Evolutionary conservation across 2,888 invertebrate genomes (phyloP), one percentile per base, ranked within the genome.

Genomic region (Helleia helle): DNA sequence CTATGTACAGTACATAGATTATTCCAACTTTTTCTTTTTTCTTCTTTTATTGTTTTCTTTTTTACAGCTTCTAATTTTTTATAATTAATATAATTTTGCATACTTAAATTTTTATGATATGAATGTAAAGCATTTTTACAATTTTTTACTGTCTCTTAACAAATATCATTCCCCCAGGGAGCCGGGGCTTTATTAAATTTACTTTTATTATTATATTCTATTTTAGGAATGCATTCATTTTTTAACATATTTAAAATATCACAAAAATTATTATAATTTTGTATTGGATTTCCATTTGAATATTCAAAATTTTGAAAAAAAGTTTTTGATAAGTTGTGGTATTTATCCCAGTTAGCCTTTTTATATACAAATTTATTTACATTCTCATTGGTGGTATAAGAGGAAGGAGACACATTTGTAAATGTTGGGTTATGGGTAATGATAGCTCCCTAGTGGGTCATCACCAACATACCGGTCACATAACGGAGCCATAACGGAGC

Each of bases 341-440:
- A 52, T 29, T 44, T 47, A 22, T 3, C 2, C 50, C 52, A 53
- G 37, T 50, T 44, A 27, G 46, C 43, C 34, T 43, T 47, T 18
- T 37, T 31, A 28, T 47, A 48, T 18, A 41, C 27, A 41, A 34
- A 44, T 41, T 18, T 44, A 13, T 44, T 31, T 26, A 26, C 41
- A n/a, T 38, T 25, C 6, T 34, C 4, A 18, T 34, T 28, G 6
- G 43, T 31, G 6, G 36, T 3, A 28, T 41, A 43, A 27, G 27
- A 44, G 28, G 42, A 17, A 34, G 18, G 17, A 18, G n/a, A 18
- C 34, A 34, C 5, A 2, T 6, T 34, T 17, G 24, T 29, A 12
- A 37, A 36, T 8, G 41, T 41, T 29, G 41, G 41, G 29, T 29
- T n/a, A n/a, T n/a, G n/a, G n/a, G n/a, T n/a, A 41, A 37, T 41